Percentiles rank a stretch among this genome's conserved stretches.
Conservation (phyloP, 2,888 invertebrate species). For the Petrolisthes manimaculis region DNA sequence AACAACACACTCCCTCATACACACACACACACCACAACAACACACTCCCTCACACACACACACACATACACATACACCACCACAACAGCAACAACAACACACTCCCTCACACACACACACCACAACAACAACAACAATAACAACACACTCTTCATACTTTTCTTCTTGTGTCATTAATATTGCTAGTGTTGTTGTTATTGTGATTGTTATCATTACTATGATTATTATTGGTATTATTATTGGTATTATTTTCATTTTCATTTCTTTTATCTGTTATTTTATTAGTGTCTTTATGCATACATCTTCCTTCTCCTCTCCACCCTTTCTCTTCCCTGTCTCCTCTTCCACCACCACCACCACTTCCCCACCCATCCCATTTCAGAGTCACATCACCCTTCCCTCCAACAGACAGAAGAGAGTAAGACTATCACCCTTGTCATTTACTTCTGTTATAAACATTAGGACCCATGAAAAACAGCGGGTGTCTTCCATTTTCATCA, state of each 20-base stretch:
- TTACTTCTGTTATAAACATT: conserved; percentile 59
- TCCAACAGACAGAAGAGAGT: conserved; percentile 44
- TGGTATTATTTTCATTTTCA: background rate
- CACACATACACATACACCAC: background rate
- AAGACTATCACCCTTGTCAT: conserved; percentile 57
- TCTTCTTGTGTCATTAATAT: background rate
- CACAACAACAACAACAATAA: too few relatives aligned
- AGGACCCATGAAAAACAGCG: conserved; percentile 33
- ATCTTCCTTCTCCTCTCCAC: background rate
- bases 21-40: conserved; percentile 22
- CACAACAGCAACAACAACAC: too few relatives aligned
- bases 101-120: too few relatives aligned
- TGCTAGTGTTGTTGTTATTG: too few relatives aligned
- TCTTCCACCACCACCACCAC: background rate
- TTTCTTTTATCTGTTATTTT: background rate
- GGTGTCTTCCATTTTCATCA: conserved; percentile 13
- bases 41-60: too few relatives aligned
- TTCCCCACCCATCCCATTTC: background rate
- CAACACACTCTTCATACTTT: too few relatives aligned
- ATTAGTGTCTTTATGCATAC: background rate
- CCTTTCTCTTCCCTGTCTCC: conserved; percentile 7
- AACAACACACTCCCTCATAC: too few relatives aligned
- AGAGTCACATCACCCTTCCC: background rate
- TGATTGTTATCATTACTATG: too few relatives aligned
- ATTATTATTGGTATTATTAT: too few relatives aligned